phyloP scores from a whole-genome alignment of 2,113 vertebrate species.

The Leiothrix lutea region DNA sequence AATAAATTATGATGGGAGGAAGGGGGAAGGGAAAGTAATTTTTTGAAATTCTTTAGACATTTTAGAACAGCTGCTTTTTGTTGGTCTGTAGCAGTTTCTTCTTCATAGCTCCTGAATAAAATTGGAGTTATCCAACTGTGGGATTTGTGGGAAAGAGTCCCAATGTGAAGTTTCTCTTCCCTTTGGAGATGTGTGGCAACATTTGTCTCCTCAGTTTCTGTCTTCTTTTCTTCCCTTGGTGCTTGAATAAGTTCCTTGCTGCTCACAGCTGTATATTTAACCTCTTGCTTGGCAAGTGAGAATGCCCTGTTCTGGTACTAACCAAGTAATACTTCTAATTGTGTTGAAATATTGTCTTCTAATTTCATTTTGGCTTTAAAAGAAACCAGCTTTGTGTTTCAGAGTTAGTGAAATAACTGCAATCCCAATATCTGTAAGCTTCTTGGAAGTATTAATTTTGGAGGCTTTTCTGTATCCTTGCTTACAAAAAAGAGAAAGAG shows the following conservation, averaged over 20 bases:
- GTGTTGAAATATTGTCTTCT: background rate
- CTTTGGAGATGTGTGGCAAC: background rate
- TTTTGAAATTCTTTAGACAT: background rate
- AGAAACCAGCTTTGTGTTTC: background rate
- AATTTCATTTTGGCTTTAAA: background rate
- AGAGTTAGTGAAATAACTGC: background rate
- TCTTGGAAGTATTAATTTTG: background rate
- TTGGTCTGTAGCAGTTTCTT: background rate
- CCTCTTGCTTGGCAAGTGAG: background rate
- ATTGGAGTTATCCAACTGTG: background rate
- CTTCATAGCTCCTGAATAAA: background rate
- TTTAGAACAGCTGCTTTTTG: background rate
- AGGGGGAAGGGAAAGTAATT: background rate
- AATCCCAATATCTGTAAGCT: background rate
- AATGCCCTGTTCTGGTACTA: background rate
- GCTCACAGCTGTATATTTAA: background rate
- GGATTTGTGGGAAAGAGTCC: background rate
- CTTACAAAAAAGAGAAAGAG: background rate
- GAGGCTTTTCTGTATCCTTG: background rate
- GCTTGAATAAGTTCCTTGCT: background rate
- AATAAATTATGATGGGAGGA: background rate
- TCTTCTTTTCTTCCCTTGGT: background rate
- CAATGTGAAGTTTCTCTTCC: background rate
- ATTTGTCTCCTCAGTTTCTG: background rate
- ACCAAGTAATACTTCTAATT: background rate